These are phyloP conservation scores for Isichthys henryi DNA, from an alignment of 2,113 vertebrate species.

Conservation along the genomic window DNA sequence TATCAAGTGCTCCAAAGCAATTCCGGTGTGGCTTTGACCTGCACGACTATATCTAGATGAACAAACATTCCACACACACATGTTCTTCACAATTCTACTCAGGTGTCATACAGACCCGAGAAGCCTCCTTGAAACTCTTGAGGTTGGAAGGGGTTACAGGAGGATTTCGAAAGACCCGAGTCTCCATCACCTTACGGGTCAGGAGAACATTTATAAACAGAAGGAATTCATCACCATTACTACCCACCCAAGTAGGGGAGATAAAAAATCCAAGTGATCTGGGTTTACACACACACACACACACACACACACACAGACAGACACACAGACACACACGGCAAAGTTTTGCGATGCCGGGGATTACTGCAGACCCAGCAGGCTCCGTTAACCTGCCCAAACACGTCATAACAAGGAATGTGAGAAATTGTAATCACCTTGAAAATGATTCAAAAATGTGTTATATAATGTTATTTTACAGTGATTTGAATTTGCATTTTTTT, in stretches of 20 bases:
- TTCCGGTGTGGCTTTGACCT: not conserved
- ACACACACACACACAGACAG: not conserved
- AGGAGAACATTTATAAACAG: not conserved
- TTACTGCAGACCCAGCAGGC: not conserved
- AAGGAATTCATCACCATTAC: not conserved
- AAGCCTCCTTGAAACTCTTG: not conserved
- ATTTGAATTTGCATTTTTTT: not conserved
- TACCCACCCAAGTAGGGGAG: not conserved
- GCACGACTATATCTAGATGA: not conserved
- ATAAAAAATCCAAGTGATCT: not conserved
- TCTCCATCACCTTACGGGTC: not conserved
- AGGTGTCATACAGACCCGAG: not conserved
- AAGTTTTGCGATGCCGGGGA: not conserved
- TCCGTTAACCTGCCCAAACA: not conserved
- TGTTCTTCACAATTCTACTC: not conserved
- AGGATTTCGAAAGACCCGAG: not conserved
- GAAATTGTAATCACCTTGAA: not conserved
- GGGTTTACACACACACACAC: not conserved
- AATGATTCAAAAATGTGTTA: not conserved
- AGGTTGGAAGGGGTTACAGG: not conserved
- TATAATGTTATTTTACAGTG: not conserved
- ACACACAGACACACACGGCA: no score
- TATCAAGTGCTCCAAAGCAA: not conserved
- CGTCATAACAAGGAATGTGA: not conserved
- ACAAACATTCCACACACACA: not conserved